These are phyloP conservation scores for Coendou prehensilis DNA, from an alignment of 2,797 vertebrate genomes.

Conservation along the genomic window DNA sequence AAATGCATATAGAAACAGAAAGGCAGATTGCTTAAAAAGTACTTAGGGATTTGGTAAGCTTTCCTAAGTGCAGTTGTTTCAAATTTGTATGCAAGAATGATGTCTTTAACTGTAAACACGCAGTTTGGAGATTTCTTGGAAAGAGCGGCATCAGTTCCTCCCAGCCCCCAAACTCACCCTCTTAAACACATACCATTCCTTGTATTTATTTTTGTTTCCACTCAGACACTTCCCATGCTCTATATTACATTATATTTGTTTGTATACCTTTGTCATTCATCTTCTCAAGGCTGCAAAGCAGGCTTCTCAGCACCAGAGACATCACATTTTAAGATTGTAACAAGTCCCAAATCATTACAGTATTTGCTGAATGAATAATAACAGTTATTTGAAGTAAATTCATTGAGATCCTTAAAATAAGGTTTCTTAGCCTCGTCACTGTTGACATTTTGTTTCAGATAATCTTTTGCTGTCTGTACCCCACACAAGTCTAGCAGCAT, in stretches of 20 bases:
- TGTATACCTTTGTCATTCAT: neutral
- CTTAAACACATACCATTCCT: neutral
- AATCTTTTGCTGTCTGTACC: neutral
- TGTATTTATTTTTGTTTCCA: neutral
- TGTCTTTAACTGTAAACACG: neutral
- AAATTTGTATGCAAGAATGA: neutral
- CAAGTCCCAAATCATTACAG: neutral
- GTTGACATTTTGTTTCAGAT: neutral
- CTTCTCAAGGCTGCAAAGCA: neutral
- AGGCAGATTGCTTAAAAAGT: conserved; percentile 9
- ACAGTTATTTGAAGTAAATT: neutral
- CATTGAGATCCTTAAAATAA: neutral
- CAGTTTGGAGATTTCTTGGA: neutral
- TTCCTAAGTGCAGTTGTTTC: neutral
- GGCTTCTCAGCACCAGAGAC: neutral
- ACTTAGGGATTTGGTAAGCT: neutral
- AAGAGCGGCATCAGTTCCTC: neutral
- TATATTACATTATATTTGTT: neutral
- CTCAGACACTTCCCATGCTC: neutral
- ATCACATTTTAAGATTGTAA: neutral
- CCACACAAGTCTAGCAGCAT: neutral
- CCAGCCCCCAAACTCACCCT: neutral
- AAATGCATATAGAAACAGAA: conserved; percentile 15
- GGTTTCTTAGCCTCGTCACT: neutral
- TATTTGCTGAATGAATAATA: neutral